Conservation (phyloP, 2,113 vertebrate genomes). For the Eudyptes chrysolophus region DNA sequence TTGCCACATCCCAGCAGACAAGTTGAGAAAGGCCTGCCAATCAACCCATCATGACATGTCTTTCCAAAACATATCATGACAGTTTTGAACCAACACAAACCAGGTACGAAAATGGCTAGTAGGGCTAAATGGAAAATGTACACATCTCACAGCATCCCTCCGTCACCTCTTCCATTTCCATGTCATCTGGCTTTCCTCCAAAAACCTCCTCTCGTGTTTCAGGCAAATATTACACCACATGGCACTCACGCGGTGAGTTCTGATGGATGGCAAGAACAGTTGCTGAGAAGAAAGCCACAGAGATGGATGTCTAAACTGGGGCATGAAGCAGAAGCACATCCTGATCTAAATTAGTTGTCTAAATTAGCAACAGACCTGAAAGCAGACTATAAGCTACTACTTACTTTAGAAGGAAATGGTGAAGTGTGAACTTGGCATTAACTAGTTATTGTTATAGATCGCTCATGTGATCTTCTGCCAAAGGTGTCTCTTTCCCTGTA, state of each 20-base stretch:
- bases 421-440: background rate
- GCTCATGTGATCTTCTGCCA: background rate
- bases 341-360: constrained; percentile 16
- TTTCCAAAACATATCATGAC: background rate
- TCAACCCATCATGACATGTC: background rate
- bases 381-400: background rate
- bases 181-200: constrained; percentile 19
- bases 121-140: background rate
- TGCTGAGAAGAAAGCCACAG: constrained; percentile 48
- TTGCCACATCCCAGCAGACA: background rate
- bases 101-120: background rate
- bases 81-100: background rate
- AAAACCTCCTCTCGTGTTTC: constrained; percentile 44
- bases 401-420: constrained; percentile 35
- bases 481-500: background rate
- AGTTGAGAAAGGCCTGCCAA: background rate
- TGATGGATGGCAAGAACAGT: constrained; percentile 66
- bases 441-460: constrained; percentile 5
- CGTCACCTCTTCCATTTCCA: background rate
- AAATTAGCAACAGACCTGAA: constrained; percentile 47
- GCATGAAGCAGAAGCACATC: constrained; percentile 8
- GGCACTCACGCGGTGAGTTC: constrained; percentile 36
- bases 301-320: constrained; percentile 39
- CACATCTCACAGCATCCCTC: background rate
- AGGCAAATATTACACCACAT: constrained; percentile 42